Evolutionary conservation across 1,140 invertebrate genomes (phyloP), one percentile per base, ranked within the genome.

Genomic region (Monochamus saltuarius): DNA sequence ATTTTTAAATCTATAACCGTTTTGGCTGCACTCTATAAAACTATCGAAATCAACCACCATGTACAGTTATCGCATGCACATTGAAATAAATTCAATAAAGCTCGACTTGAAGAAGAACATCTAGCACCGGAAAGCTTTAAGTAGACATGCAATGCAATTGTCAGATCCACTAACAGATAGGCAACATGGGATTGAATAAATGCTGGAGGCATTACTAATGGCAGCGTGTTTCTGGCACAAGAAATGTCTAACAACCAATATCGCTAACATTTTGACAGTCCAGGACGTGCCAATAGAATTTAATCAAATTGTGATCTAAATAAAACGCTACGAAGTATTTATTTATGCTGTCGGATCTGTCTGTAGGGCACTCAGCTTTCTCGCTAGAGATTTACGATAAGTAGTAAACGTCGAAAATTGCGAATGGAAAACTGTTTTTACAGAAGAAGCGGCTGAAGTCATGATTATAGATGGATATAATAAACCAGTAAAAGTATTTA

Each of bases 211-310:
- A 36, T 46, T 57, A 58, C 45, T 50, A 58, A 58, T 58, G 56
- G 56, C 40, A 50, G 56, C 46, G 56, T 58, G 55, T 57, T 57
- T 58, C 43, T 47, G 50, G 56, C 39, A 49, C 35, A 58, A 40
- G 17, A 42, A 47, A 45, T 45, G 13, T 47, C 40, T 58, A 50
- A 29, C 35, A 58, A 36, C 45, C 56, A 58, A 58, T 58, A 58
- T 47, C 45, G 49, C 35, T 49, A 19, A 19, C 13, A 16, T 17
- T 10, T 17, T 37, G 50, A 50, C 56, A 47, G 39, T 36, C 11
- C 29, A 38, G 7, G 42, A 49, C 40, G 46, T 58, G 56, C 16
- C 51, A 54, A 54, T 40, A 54, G 51, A 54, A 54, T 54, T 38
- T 54, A 54, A 54, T 54, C 51, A 54, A 54, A 54, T 39, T 17